phyloP scores from a whole-genome alignment of 2,888 invertebrate genomes.

The Metallyticus violacea region DNA sequence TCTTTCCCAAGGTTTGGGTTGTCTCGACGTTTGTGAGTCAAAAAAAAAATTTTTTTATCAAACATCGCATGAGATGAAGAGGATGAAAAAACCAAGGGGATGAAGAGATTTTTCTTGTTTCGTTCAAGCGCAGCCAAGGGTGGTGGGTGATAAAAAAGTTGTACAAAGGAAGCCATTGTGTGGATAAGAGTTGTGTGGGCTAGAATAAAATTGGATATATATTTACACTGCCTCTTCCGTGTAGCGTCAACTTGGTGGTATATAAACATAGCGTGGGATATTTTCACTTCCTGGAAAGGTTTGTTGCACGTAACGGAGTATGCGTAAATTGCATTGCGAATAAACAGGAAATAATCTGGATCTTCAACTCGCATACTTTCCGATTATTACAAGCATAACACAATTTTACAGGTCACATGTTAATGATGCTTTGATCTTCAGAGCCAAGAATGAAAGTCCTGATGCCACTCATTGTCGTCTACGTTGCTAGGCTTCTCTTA shows the following conservation, averaged over 20 bases:
- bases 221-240: background rate
- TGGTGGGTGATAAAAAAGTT: background rate
- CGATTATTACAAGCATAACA: too few species aligned
- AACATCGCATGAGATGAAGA: background rate
- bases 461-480: too few species aligned
- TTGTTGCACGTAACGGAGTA: background rate
- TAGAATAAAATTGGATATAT: background rate
- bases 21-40: background rate
- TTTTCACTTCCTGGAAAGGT: background rate
- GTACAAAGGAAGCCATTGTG: background rate
- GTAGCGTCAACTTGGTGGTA: background rate
- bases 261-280: background rate
- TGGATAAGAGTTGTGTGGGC: background rate
- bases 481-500: too few species aligned
- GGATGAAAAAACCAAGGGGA: background rate
- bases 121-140: background rate
- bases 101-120: constrained; percentile 11
- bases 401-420: too few species aligned
- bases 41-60: background rate
- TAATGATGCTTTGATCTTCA: too few species aligned
- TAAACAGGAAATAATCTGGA: too few species aligned
- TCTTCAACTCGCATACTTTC: too few species aligned
- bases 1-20: constrained; percentile 2
- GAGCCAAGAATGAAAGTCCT: too few species aligned
- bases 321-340: too few species aligned